A percentile compares a stretch with the other conserved stretches of the same genome.
Evolutionary conservation across 2,113 vertebrate species (phyloP).

Genomic region (Alligator mississippiensis): DNA sequence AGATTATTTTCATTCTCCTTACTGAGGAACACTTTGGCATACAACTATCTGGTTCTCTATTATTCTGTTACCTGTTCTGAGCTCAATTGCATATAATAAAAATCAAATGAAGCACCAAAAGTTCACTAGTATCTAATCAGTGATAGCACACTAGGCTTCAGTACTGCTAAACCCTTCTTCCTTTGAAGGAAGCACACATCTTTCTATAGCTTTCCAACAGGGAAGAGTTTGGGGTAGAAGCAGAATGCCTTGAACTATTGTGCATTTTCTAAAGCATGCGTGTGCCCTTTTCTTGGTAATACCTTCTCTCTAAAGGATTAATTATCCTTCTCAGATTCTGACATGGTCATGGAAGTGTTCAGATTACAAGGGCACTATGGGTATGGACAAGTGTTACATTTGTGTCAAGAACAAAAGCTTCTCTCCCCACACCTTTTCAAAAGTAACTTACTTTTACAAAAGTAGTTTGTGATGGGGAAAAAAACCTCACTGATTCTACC

Average conservation of each 20-base stretch:
- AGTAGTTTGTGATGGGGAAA: too few species aligned
- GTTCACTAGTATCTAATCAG: not conserved
- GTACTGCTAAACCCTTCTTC: not conserved
- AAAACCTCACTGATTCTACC: too few species aligned
- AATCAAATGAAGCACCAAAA: conserved; percentile 4
- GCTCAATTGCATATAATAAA: not conserved
- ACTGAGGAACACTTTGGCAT: not conserved
- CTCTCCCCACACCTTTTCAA: too few species aligned
- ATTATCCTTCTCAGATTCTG: not conserved
- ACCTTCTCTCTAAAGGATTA: too few species aligned
- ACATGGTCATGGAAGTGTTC: not conserved
- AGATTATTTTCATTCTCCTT: not conserved
- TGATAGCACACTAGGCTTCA: too few species aligned
- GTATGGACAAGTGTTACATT: too few species aligned
- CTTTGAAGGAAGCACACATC: not conserved
- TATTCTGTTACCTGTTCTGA: not conserved
- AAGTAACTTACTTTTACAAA: too few species aligned
- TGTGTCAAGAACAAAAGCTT: too few species aligned
- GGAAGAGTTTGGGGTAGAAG: not conserved
- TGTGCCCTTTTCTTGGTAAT: not conserved
- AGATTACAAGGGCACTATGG: not conserved
- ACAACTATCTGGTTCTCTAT: not conserved
- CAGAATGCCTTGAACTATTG: not conserved
- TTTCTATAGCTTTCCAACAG: not conserved
- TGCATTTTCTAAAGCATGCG: not conserved